Percentiles rank a stretch among this genome's conserved stretches.
Conservation (phyloP, 2,797 vertebrate genomes). For the Acomys russatus region DNA sequence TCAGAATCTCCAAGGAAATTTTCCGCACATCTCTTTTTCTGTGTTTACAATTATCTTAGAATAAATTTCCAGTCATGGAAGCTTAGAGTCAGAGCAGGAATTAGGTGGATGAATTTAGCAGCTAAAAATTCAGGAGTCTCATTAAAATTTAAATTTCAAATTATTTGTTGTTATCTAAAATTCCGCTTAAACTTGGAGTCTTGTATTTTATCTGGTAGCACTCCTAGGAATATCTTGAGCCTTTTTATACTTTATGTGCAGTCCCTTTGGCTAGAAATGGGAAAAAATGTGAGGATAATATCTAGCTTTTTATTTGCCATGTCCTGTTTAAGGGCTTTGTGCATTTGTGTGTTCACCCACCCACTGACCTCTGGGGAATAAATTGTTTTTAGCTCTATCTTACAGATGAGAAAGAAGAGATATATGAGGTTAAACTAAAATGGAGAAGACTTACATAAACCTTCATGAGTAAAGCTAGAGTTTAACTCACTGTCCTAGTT, state of each 20-base stretch:
- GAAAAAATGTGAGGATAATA: too few species aligned
- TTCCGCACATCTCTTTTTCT: background rate
- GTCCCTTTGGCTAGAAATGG: background rate
- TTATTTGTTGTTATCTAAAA: constrained; percentile 49
- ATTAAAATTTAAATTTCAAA: constrained; percentile 57
- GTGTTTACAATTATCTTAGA: constrained; percentile 35
- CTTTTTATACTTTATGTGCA: background rate
- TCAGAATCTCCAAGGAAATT: constrained; percentile 26
- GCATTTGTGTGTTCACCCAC: background rate
- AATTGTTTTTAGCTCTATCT: background rate
- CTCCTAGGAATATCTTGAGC: constrained; percentile 16
- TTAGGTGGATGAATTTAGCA: background rate
- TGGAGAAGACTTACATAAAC: background rate
- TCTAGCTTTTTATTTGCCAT: background rate
- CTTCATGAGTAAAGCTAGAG: background rate
- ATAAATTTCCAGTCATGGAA: constrained; percentile 37
- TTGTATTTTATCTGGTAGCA: background rate
- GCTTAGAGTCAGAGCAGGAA: background rate
- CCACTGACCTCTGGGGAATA: background rate
- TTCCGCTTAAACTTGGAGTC: constrained; percentile 1
- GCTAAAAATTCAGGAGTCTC: background rate
- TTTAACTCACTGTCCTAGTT: background rate
- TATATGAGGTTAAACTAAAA: background rate
- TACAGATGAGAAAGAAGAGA: background rate
- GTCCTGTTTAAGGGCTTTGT: background rate